These are phyloP conservation scores for Phrynosoma blainvillii DNA, from an alignment of 2,113 vertebrate genomes.

Conservation along the genomic window DNA sequence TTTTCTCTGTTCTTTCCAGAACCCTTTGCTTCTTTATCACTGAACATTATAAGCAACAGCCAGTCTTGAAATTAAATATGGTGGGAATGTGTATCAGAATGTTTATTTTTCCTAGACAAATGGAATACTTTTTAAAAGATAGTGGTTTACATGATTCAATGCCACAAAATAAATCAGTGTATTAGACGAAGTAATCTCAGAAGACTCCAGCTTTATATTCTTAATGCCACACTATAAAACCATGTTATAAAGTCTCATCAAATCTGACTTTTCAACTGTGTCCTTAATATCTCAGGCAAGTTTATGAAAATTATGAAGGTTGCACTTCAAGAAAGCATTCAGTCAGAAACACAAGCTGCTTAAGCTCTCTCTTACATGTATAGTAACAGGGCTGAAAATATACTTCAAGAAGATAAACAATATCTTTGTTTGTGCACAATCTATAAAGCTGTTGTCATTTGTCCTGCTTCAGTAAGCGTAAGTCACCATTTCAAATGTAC, in stretches of 20 bases:
- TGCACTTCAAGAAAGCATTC: neutral
- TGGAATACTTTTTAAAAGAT: neutral
- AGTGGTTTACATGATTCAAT: slow-evolving; percentile 9
- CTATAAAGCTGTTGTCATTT: neutral
- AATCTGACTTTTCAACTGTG: slow-evolving; percentile 32
- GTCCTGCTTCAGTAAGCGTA: neutral
- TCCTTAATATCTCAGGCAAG: slow-evolving; percentile 40
- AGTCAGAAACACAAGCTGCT: slow-evolving; percentile 29
- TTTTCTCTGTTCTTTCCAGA: neutral
- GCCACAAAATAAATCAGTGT: slow-evolving; percentile 1
- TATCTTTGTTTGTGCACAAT: slow-evolving; percentile 8
- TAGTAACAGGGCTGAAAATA: slow-evolving; percentile 25
- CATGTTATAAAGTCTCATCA: slow-evolving; percentile 26
- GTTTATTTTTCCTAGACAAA: slow-evolving; percentile 15
- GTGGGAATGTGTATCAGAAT: neutral
- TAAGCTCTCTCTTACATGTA: slow-evolving; percentile 11
- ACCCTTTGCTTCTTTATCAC: slow-evolving; percentile 16
- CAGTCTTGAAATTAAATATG: neutral
- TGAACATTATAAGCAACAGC: neutral
- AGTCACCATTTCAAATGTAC: slow-evolving; percentile 11
- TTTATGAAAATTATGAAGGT: slow-evolving; percentile 39
- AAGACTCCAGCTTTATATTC: neutral
- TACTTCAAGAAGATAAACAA: slow-evolving; percentile 44
- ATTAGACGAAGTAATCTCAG: neutral
- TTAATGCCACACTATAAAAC: slow-evolving; percentile 37